These are phyloP conservation scores for Laticauda colubrina DNA, from an alignment of 2,113 vertebrate species.

Conservation along the genomic window DNA sequence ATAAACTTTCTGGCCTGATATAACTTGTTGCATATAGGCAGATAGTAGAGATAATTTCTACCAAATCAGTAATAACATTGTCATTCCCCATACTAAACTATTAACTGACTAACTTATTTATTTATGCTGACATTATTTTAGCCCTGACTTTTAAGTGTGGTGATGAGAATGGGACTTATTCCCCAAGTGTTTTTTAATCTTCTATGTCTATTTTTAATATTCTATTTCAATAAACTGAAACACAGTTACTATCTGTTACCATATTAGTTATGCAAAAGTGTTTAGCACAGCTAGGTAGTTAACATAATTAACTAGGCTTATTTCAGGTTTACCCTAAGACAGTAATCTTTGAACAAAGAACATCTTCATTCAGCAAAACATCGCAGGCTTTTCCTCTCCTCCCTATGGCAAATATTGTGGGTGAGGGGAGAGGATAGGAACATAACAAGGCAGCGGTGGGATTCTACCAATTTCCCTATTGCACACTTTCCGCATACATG, in stretches of 20 bases:
- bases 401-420: background rate
- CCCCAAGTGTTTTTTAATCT: background rate
- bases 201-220: background rate
- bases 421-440: background rate
- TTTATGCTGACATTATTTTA: background rate
- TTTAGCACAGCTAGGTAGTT: background rate
- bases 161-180: background rate
- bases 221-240: background rate
- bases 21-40: background rate
- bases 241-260: background rate
- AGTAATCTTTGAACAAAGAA: background rate
- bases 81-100: background rate
- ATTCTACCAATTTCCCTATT: too few relatives aligned
- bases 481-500: too few relatives aligned
- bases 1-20: background rate
- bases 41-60: background rate
- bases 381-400: background rate
- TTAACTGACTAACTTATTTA: background rate
- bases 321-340: background rate
- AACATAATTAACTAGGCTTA: background rate
- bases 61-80: background rate
- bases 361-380: background rate
- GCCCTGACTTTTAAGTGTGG: background rate
- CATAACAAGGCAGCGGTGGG: background rate
- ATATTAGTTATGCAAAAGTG: background rate